These are phyloP conservation scores for Apoda limacodes DNA, from an alignment of 2,888 invertebrate species.

Conservation along the genomic window DNA sequence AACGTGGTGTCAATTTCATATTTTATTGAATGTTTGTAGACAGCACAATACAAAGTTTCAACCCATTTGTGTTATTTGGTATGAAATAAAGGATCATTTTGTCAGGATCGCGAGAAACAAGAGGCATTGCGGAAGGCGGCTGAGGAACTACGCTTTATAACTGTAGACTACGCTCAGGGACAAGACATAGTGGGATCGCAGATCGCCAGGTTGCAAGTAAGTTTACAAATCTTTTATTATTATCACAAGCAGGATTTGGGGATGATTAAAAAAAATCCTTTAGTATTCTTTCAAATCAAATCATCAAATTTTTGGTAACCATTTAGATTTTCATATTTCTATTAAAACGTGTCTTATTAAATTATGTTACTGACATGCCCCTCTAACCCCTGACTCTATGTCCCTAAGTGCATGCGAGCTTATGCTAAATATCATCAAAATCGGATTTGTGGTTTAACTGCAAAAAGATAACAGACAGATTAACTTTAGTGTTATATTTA, in stretches of 20 bases:
- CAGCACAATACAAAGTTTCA: too few species aligned
- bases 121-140: slow-evolving; percentile 89
- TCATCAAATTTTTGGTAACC: too few species aligned
- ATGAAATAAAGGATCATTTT: neutral
- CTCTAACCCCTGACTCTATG: neutral
- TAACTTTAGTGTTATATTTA: neutral
- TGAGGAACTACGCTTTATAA: slow-evolving; percentile 92
- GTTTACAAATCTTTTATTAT: neutral
- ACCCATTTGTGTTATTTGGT: too few species aligned
- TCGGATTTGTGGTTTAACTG: too few species aligned
- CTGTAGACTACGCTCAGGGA: slow-evolving; percentile 82
- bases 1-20: too few species aligned
- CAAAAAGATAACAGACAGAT: neutral
- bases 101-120: slow-evolving; percentile 84
- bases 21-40: too few species aligned
- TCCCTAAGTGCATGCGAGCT: neutral
- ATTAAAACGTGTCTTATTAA: neutral
- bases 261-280: too few species aligned
- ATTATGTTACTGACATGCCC: too few species aligned
- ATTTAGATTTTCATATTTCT: slow-evolving; percentile 1
- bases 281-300: too few species aligned
- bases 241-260: too few species aligned
- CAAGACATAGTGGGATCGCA: slow-evolving; percentile 80
- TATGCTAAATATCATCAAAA: too few species aligned
- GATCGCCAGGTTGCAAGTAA: slow-evolving; percentile 57